A percentile compares a stretch with the other conserved stretches of the same genome.
Conservation (phyloP, 2,888 invertebrate genomes). For the Mesoligia furuncula region DNA sequence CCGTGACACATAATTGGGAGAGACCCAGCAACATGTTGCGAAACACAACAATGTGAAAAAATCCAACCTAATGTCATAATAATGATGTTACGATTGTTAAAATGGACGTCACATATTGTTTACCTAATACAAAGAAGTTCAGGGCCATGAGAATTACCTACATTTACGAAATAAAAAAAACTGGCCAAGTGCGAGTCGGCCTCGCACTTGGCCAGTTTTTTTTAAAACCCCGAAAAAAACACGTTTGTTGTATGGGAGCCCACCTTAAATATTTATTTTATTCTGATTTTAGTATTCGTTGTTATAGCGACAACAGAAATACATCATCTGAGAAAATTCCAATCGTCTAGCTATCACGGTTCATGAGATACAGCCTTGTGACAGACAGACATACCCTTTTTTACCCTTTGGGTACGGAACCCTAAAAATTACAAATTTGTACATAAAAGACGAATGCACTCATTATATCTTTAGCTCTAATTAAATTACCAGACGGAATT, state of each 20-base stretch:
- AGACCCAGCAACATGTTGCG: slow-evolving; percentile 29
- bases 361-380: no score
- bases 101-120: slow-evolving; percentile 19
- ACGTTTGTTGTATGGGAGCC: no score
- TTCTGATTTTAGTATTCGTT: no score
- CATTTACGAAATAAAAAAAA: neutral
- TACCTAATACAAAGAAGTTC: slow-evolving; percentile 25
- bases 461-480: neutral
- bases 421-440: slow-evolving; percentile 2
- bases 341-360: no score
- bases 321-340: no score
- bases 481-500: neutral
- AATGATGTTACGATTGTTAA: slow-evolving; percentile 1
- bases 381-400: no score
- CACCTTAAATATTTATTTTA: no score
- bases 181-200: no score
- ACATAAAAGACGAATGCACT: neutral
- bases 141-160: slow-evolving; percentile 31
- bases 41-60: slow-evolving; percentile 12
- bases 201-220: no score
- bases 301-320: no score
- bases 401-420: no score
- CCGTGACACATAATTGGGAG: slow-evolving; percentile 50
- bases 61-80: slow-evolving; percentile 32
- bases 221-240: no score